phyloP scores from a whole-genome alignment of 2,888 invertebrate species.

The Gerosis bhagava region DNA sequence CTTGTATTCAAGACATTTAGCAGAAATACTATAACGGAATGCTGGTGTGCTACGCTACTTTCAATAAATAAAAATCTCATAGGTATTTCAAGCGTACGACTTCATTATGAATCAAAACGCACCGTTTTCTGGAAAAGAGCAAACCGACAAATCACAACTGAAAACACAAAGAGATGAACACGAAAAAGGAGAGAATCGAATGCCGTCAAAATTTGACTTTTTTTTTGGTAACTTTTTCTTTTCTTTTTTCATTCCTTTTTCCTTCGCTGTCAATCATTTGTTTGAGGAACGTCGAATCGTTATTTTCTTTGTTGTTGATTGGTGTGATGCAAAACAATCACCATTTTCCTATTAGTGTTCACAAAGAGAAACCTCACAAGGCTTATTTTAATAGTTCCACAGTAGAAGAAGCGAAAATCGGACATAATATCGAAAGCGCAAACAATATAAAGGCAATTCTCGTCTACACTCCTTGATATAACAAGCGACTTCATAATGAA shows the following conservation, averaged over 20 bases:
- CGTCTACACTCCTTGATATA: constrained; percentile 31
- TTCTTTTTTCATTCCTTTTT: constrained; percentile 51
- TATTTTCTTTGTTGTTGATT: constrained; percentile 81
- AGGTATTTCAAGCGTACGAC: too few species aligned
- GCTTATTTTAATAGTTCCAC: too few species aligned
- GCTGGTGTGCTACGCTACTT: too few species aligned
- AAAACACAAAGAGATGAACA: constrained; percentile 70
- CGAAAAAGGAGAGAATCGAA: constrained; percentile 80
- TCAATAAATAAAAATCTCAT: too few species aligned
- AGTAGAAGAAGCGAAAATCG: too few species aligned
- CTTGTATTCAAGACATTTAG: too few species aligned
- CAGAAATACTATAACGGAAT: too few species aligned
- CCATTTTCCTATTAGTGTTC: too few species aligned
- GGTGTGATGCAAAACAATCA: too few species aligned
- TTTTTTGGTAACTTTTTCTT: constrained; percentile 53
- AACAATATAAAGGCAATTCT: constrained; percentile 17
- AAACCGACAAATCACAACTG: constrained; percentile 80
- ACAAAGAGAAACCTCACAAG: too few species aligned
- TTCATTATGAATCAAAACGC: constrained; percentile 59
- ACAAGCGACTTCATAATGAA: constrained; percentile 52
- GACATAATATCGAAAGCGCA: too few species aligned
- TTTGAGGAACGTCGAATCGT: constrained; percentile 69
- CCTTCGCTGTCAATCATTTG: constrained; percentile 79
- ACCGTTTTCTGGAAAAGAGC: constrained; percentile 62
- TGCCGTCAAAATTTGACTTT: constrained; percentile 78